phyloP scores from a whole-genome alignment of 1,140 invertebrate genomes.

The Tetramorium alpestre region DNA sequence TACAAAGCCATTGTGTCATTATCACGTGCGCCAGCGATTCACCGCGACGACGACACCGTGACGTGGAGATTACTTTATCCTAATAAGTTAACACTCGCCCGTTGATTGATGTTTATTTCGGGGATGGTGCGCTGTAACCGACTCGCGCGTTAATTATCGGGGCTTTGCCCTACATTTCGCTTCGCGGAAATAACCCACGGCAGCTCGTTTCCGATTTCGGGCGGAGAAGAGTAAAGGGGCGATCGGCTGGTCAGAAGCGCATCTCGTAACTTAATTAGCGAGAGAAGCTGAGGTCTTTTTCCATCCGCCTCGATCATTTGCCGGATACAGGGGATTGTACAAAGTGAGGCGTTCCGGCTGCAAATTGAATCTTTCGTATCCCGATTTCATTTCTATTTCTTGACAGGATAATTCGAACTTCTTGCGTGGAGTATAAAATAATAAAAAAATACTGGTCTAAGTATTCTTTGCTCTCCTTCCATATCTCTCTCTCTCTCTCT shows the following conservation, averaged over 20 bases:
- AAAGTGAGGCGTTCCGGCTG: conserved; percentile 38
- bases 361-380: conserved; percentile 54
- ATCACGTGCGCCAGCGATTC: not conserved
- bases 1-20: conserved; percentile 26
- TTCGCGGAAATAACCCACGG: conserved; percentile 43
- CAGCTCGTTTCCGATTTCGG: conserved; percentile 53
- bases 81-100: conserved; percentile 16
- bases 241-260: conserved; percentile 32
- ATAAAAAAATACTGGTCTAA: not conserved
- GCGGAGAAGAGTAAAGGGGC: not conserved
- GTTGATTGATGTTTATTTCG: conserved; percentile 49
- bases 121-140: not conserved
- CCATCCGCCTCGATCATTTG: conserved; percentile 51
- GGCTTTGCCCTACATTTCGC: conserved; percentile 41
- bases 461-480: not conserved
- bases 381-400: conserved; percentile 50
- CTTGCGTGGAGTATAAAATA: not conserved
- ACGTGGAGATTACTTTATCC: conserved; percentile 26
- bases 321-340: conserved; percentile 39
- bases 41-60: not conserved
- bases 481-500: not conserved
- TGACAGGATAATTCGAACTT: conserved; percentile 26
- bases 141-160: conserved; percentile 36
- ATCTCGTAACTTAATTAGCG: conserved; percentile 58
- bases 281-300: conserved; percentile 46